Percentiles rank a stretch among this genome's conserved stretches.
Evolutionary conservation across 1,140 invertebrate genomes (phyloP).

Genomic region (Eriocheir sinensis): DNA sequence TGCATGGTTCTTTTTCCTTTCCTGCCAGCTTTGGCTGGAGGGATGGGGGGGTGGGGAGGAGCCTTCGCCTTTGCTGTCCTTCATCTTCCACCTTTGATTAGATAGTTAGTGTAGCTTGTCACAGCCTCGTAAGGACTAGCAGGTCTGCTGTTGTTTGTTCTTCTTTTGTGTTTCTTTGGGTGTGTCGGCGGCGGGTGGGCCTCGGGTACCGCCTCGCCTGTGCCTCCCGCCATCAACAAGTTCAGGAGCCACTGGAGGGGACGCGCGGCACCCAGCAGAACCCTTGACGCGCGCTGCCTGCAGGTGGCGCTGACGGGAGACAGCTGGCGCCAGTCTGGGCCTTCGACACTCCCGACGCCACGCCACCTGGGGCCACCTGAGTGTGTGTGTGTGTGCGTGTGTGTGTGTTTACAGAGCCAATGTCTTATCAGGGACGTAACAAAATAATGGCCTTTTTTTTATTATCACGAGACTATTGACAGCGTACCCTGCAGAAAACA

Average conservation of each 20-base stretch:
- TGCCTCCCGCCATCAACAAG: background rate
- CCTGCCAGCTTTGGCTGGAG: too few species aligned
- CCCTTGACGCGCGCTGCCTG: background rate
- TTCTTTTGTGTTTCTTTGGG: too few species aligned
- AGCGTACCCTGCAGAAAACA: background rate
- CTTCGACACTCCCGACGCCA: background rate
- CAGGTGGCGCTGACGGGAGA: background rate
- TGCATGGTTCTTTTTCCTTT: too few species aligned
- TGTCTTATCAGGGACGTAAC: background rate
- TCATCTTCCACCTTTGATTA: too few species aligned
- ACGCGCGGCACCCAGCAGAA: background rate
- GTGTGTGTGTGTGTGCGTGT: slow-evolving; percentile 45
- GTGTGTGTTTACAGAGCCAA: background rate
- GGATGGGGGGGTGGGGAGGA: too few species aligned
- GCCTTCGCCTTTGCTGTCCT: too few species aligned
- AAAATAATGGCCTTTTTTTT: background rate
- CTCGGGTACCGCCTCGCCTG: too few species aligned
- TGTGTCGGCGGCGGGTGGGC: too few species aligned
- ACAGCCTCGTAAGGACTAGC: too few species aligned
- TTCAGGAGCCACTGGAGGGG: background rate
- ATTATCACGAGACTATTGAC: background rate
- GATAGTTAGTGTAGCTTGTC: too few species aligned
- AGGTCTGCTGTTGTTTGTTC: too few species aligned
- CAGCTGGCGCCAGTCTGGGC: background rate
- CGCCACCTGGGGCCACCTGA: background rate